phyloP scores from a whole-genome alignment of 2,888 invertebrate species.

The Troilus luridus region DNA sequence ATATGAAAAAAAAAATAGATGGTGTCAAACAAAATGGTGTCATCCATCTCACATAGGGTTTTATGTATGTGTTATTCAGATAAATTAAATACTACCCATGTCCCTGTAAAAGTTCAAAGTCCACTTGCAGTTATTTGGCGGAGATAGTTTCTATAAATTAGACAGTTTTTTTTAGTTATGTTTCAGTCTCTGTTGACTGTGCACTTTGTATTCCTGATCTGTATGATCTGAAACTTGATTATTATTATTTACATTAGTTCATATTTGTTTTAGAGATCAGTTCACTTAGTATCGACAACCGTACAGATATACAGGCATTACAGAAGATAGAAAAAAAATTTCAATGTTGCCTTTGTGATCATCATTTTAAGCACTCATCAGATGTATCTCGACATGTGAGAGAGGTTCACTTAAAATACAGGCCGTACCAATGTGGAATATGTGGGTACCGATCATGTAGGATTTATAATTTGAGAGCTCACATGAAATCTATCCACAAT shows the following conservation, averaged over 20 bases:
- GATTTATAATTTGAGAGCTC: not conserved
- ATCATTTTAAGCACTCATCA: not conserved
- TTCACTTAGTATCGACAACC: not conserved
- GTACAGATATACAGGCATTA: not conserved
- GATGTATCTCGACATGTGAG: not conserved
- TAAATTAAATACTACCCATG: not conserved
- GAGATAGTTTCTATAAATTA: not conserved
- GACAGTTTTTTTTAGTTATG: too few species aligned
- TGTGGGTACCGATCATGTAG: not conserved
- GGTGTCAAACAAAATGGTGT: too few species aligned
- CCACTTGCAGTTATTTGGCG: not conserved
- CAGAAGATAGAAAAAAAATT: not conserved
- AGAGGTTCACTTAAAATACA: not conserved
- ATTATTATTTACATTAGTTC: not conserved
- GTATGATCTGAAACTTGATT: not conserved
- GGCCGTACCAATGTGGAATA: not conserved
- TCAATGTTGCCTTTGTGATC: not conserved
- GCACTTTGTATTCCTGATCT: not conserved
- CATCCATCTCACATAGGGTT: too few species aligned
- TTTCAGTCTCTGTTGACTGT: not conserved
- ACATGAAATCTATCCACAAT: not conserved
- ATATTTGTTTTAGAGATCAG: slow-evolving; percentile 6
- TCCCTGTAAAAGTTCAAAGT: not conserved
- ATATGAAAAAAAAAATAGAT: too few species aligned
- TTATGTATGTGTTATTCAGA: too few species aligned